phyloP scores from a whole-genome alignment of 2,113 vertebrate species.

The Meriones unguiculatus region DNA sequence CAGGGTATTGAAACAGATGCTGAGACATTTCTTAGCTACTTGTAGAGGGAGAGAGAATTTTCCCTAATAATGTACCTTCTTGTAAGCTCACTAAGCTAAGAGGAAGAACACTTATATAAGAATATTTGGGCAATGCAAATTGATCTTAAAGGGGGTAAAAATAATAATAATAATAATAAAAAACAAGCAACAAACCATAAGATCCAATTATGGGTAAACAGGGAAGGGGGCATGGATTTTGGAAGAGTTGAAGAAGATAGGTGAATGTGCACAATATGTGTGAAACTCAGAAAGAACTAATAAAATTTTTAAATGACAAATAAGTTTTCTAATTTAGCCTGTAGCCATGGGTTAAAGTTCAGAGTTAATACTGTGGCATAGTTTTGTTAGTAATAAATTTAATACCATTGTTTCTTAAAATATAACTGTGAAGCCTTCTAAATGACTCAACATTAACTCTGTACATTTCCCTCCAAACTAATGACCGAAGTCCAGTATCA shows the following conservation, averaged over 20 bases:
- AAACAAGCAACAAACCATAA: neutral
- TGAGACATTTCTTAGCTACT: neutral
- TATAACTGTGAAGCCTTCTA: neutral
- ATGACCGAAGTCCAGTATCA: too few relatives aligned
- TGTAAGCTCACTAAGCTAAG: neutral
- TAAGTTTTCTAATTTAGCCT: neutral
- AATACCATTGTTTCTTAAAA: neutral
- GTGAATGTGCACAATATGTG: neutral
- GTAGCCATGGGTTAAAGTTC: neutral
- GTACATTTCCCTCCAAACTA: neutral
- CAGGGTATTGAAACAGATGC: too few relatives aligned
- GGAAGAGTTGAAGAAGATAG: neutral
- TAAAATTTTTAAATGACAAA: neutral
- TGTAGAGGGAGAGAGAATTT: neutral
- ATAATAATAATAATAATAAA: neutral
- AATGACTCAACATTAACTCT: neutral
- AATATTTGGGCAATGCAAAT: neutral
- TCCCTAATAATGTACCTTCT: neutral
- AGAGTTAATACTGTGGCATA: fast-evolving
- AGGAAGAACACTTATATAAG: neutral
- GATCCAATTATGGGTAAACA: neutral
- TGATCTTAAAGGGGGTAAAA: neutral
- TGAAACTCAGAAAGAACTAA: neutral
- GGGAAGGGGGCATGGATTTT: neutral
- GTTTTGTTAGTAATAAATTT: neutral